These are phyloP conservation scores for Ariolimax columbianus DNA, from an alignment of 2,888 invertebrate genomes.

Conservation along the genomic window DNA sequence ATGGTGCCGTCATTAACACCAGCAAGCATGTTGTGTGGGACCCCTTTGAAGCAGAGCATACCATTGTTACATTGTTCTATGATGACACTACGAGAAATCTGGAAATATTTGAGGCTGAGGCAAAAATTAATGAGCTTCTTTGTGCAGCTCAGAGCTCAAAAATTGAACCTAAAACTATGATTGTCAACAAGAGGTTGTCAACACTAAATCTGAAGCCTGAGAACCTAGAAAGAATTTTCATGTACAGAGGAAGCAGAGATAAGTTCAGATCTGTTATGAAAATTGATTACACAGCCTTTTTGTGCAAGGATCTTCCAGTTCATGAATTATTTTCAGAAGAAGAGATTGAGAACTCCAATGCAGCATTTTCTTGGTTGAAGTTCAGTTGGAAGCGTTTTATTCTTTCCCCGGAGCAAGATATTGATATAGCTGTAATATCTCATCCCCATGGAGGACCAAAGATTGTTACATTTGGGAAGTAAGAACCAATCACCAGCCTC, in stretches of 20 bases:
- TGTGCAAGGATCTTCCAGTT: constrained; percentile 22
- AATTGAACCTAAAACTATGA: not conserved
- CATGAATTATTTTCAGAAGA: constrained; percentile 17
- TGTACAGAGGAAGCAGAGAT: not conserved
- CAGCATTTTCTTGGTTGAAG: constrained; percentile 39
- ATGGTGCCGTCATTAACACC: constrained; percentile 46
- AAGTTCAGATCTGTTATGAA: constrained; percentile 32
- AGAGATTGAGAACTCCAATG: not conserved
- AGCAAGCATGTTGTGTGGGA: constrained; percentile 51
- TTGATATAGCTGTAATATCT: constrained; percentile 48
- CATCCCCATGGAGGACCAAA: constrained; percentile 52
- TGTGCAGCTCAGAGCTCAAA: not conserved
- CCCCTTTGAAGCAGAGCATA: constrained; percentile 46
- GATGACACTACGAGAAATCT: constrained; percentile 1
- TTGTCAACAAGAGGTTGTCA: too few relatives aligned
- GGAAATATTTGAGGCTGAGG: not conserved
- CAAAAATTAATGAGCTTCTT: not conserved
- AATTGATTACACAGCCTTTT: constrained; percentile 37
- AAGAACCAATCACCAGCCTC: not conserved
- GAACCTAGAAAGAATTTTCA: not conserved
- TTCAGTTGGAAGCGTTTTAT: not conserved
- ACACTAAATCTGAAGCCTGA: not conserved
- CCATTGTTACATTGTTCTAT: constrained; percentile 45
- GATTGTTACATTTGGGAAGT: constrained; percentile 33
- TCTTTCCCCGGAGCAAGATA: not conserved